Evolutionary conservation across 2,797 vertebrate genomes (phyloP).

Genomic region (Sebastes matsubarae): DNA sequence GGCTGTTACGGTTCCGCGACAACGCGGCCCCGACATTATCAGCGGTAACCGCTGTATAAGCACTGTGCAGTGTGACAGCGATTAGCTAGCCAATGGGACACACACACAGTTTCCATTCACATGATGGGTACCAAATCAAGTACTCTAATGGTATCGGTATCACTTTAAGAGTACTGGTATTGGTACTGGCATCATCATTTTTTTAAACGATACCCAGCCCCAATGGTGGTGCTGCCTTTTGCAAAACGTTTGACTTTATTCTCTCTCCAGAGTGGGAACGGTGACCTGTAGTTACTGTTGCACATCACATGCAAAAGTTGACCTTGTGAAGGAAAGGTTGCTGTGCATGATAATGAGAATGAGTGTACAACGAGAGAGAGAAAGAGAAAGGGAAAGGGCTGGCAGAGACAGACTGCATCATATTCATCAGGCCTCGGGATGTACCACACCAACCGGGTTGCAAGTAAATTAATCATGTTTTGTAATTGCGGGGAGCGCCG

Average conservation of each 20-base stretch:
- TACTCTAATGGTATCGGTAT: too few species aligned
- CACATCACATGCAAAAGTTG: conserved; percentile 25
- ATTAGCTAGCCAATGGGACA: too few species aligned
- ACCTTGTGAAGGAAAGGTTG: conserved; percentile 66
- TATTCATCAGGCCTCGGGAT: conserved; percentile 40
- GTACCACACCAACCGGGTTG: conserved; percentile 2
- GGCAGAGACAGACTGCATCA: conserved; percentile 38
- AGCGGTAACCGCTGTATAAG: too few species aligned
- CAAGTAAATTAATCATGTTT: conserved; percentile 63
- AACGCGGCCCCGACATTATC: too few species aligned
- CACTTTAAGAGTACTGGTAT: too few species aligned
- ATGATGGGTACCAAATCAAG: too few species aligned
- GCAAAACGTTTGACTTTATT: conserved; percentile 62
- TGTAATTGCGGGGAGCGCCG: conserved; percentile 24
- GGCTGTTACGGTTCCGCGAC: too few species aligned
- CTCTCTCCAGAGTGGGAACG: conserved; percentile 30
- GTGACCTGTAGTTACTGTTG: conserved; percentile 38
- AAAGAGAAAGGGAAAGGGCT: background rate
- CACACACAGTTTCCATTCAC: too few species aligned
- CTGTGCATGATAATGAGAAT: conserved; percentile 63
- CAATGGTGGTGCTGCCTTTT: conserved; percentile 27
- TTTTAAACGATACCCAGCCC: too few species aligned
- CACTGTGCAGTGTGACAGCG: too few species aligned
- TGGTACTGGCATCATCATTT: too few species aligned
- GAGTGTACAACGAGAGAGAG: conserved; percentile 7